Conservation (phyloP, 2,113 vertebrate species). For the Mixornis gularis region DNA sequence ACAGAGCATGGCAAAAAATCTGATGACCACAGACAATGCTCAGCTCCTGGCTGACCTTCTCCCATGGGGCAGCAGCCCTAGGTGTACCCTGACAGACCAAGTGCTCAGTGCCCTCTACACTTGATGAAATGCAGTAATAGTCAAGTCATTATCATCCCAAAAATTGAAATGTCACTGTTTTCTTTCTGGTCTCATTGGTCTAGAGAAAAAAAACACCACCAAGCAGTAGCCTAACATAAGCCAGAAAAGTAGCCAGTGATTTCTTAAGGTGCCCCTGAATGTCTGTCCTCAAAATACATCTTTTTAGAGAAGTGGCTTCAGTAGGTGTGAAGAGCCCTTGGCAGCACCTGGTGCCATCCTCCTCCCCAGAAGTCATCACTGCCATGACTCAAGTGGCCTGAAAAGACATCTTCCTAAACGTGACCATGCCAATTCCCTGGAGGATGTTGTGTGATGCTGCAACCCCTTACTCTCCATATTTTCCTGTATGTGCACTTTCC, state of each 20-base stretch:
- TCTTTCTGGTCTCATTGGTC: background rate
- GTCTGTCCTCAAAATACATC: background rate
- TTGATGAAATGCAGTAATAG: background rate
- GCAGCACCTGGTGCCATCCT: background rate
- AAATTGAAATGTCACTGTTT: background rate
- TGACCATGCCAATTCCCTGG: background rate
- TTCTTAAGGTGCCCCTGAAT: background rate
- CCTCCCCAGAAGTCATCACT: background rate
- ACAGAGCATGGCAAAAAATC: background rate
- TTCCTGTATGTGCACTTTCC: background rate
- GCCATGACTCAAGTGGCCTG: background rate
- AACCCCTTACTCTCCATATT: background rate
- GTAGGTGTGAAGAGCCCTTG: background rate
- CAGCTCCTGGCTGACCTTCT: slow-evolving; percentile 9
- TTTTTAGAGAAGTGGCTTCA: background rate
- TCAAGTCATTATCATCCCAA: background rate
- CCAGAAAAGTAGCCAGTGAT: background rate
- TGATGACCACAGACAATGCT: background rate
- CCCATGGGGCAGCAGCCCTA: background rate
- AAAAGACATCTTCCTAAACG: background rate
- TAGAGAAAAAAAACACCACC: background rate
- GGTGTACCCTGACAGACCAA: background rate
- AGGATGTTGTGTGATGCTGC: background rate
- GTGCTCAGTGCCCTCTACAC: background rate
- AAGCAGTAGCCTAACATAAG: background rate